These are phyloP conservation scores for Fragum whitleyi DNA, from an alignment of 2,888 invertebrate species.

Conservation along the genomic window DNA sequence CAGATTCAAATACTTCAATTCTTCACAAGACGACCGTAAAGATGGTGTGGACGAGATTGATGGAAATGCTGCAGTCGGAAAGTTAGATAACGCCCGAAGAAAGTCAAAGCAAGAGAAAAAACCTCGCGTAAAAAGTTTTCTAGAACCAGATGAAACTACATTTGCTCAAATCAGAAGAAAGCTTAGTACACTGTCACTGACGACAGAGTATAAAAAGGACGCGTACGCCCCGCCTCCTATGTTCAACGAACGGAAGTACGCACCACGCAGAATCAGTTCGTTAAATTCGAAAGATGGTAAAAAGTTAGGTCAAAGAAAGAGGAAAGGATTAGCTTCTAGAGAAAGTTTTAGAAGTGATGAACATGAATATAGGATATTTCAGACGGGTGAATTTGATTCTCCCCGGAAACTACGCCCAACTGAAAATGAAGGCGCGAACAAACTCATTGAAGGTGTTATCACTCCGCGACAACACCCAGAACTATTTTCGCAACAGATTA, in stretches of 20 bases:
- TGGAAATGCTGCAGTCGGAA: not conserved
- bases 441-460: slow-evolving; percentile 47
- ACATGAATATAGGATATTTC: slow-evolving; percentile 39
- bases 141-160: slow-evolving; percentile 49
- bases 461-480: slow-evolving; percentile 64
- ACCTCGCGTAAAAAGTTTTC: slow-evolving; percentile 40
- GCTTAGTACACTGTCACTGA: slow-evolving; percentile 50
- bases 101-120: not conserved
- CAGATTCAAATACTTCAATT: slow-evolving; percentile 41
- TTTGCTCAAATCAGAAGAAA: slow-evolving; percentile 56
- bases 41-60: not conserved
- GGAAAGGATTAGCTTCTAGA: slow-evolving; percentile 28
- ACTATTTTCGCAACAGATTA: slow-evolving; percentile 60
- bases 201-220: slow-evolving; percentile 55
- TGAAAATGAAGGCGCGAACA: slow-evolving; percentile 47
- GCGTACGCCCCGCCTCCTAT: slow-evolving; percentile 37
- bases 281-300: slow-evolving; percentile 49
- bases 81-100: not conserved
- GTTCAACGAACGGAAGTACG: slow-evolving; percentile 42
- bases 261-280: slow-evolving; percentile 56
- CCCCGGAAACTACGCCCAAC: slow-evolving; percentile 32
- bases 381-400: not conserved
- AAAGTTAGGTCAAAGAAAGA: not conserved
- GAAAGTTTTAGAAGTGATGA: slow-evolving; percentile 52
- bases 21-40: slow-evolving; percentile 17